phyloP scores from a whole-genome alignment of 2,797 vertebrate genomes.

The Lates japonicus region DNA sequence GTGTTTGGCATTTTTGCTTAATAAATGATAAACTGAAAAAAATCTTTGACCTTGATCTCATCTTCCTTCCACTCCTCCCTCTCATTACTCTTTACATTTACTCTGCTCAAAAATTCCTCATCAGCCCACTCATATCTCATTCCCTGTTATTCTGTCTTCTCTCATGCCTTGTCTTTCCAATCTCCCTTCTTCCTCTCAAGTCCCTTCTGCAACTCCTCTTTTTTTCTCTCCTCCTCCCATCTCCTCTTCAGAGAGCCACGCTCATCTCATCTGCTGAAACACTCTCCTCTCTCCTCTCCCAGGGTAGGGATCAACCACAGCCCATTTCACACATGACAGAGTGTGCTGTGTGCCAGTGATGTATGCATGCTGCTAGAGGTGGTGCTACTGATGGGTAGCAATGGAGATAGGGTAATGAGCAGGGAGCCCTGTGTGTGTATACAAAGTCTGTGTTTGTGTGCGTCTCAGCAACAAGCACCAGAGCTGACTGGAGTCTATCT shows the following conservation, averaged over 20 bases:
- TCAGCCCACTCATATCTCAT: slow-evolving; percentile 27
- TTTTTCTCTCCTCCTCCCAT: not conserved
- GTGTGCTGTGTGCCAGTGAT: slow-evolving; percentile 71
- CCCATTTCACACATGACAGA: slow-evolving; percentile 83
- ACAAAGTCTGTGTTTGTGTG: slow-evolving; percentile 31
- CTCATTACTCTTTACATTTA: slow-evolving; percentile 47
- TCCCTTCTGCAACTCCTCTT: slow-evolving; percentile 24
- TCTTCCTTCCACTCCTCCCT: slow-evolving; percentile 10
- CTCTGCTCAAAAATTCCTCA: slow-evolving; percentile 36
- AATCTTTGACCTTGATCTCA: slow-evolving; percentile 33
- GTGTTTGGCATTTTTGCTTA: not conserved
- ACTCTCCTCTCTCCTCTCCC: slow-evolving; percentile 68
- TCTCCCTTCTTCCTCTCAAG: slow-evolving; percentile 3
- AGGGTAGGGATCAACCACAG: slow-evolving; percentile 79
- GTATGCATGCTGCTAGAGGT: slow-evolving; percentile 70
- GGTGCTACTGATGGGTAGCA: slow-evolving; percentile 68
- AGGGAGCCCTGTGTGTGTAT: slow-evolving; percentile 39
- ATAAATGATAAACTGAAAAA: not conserved
- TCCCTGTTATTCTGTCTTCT: slow-evolving; percentile 46
- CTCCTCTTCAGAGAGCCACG: slow-evolving; percentile 53
- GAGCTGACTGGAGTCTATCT: slow-evolving; percentile 51
- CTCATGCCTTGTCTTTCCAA: slow-evolving; percentile 20
- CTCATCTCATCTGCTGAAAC: slow-evolving; percentile 72
- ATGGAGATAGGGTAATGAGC: slow-evolving; percentile 69
- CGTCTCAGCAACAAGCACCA: slow-evolving; percentile 22